Evolutionary conservation across 2,113 vertebrate species (phyloP), one percentile per base, ranked within the genome.

Genomic region (Chloebia gouldiae): DNA sequence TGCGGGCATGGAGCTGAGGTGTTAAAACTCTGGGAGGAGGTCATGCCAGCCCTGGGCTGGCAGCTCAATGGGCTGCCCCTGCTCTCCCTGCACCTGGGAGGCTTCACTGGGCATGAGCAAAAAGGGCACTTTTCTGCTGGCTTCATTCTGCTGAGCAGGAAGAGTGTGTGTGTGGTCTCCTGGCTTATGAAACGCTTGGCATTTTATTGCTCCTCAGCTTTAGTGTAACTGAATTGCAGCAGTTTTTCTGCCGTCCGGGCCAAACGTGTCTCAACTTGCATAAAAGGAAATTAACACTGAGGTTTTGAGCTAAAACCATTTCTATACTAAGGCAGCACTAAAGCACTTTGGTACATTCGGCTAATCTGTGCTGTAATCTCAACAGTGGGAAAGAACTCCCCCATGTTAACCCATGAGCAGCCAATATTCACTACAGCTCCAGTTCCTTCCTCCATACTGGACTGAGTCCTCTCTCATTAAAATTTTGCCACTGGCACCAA

Each of bases 191-290:
- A 95, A 60, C 1, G 0, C 69, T 79, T 45, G 19, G 91, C 24
- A 0, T 91, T 95, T 92, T 91, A 92, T 61, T 92, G 86, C 81
- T 85, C 51, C 83, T 88, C 37, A 72, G 78, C 83, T 92, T 82
- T 21, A 76, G 75, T 10, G 4, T 44, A 84, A 64, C 69, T 57
- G 49, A 95, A 89, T 10, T 79, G 81, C 72, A 91, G 94, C 70
- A 79, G 68, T 33, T 75, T 85, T 65, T 81, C 88, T 95, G 86
- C 75, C 0, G 1, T 42, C 79, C 4, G 0, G 56, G 83, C 73
- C 65, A 88, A 95, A 69, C n/a, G 0, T 83, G 81, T 68, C 89
- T 84, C 25, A 33, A 30, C 89, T 64, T 86, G 92, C 68, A 42
- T 13, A 57, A 79, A 92, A 73, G 80, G 65, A 95, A 92, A 94